These are phyloP conservation scores for Malacoctenus gilli DNA, from an alignment of 2,797 vertebrate species.

Conservation along the genomic window DNA sequence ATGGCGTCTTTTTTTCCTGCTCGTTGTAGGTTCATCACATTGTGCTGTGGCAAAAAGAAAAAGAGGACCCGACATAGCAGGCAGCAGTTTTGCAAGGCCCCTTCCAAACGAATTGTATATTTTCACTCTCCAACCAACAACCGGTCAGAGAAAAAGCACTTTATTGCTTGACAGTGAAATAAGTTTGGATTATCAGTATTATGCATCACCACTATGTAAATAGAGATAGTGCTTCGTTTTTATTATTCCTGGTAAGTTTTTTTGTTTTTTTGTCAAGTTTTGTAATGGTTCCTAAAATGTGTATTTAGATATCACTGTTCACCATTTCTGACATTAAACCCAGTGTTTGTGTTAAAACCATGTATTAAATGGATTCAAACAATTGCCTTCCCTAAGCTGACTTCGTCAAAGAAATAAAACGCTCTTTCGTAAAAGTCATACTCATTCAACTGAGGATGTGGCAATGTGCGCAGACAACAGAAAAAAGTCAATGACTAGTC, in stretches of 20 bases:
- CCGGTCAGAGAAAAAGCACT: conserved; percentile 76
- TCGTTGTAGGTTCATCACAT: conserved; percentile 29
- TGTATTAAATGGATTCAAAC: conserved; percentile 62
- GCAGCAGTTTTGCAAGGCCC: conserved; percentile 25
- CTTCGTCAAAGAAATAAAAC: conserved; percentile 21
- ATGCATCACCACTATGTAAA: conserved; percentile 69
- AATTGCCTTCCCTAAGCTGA: conserved; percentile 31
- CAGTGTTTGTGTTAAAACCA: conserved; percentile 65
- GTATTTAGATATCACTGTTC: conserved; percentile 61
- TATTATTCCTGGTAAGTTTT: conserved; percentile 67
- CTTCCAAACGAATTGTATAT: conserved; percentile 17
- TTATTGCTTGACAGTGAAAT: conserved; percentile 73
- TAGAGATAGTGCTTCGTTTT: conserved; percentile 74
- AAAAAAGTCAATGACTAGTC: no score
- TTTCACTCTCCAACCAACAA: conserved; percentile 35
- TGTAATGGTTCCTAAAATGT: conserved; percentile 54
- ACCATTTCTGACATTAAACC: conserved; percentile 59
- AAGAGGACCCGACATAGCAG: conserved; percentile 4
- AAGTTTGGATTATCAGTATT: conserved; percentile 82
- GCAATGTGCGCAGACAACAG: no score
- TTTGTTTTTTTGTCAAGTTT: conserved; percentile 66
- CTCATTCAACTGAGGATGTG: no score
- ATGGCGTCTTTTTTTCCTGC: conserved; percentile 23
- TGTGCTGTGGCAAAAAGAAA: conserved; percentile 28
- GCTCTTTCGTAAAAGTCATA: no score